Evolutionary conservation across 1,140 invertebrate species (phyloP).

Genomic region (Dendroctonus ponderosae): DNA sequence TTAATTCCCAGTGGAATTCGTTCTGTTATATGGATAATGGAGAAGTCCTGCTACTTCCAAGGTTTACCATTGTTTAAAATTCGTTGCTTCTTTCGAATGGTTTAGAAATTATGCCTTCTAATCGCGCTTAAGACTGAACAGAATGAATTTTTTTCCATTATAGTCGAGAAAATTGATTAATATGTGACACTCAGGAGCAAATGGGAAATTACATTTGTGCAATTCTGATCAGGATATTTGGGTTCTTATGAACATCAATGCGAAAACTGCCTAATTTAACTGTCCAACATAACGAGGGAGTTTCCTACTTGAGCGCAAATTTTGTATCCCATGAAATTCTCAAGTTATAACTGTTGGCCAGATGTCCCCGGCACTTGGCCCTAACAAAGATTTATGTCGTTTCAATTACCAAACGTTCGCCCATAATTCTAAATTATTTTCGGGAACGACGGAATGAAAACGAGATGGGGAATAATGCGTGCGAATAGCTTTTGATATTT

Average conservation of each 20-base stretch:
- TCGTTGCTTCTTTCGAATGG: no score
- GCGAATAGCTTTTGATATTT: not conserved
- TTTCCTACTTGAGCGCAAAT: constrained; percentile 12
- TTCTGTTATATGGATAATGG: no score
- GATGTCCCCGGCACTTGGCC: constrained; percentile 2
- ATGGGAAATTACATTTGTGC: no score
- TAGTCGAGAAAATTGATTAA: no score
- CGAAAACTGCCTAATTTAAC: not conserved
- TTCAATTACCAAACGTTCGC: constrained; percentile 17
- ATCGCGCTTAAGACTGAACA: no score
- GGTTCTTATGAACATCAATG: not conserved
- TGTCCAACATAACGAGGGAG: constrained; percentile 10
- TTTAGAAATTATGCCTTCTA: no score
- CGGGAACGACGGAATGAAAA: not conserved
- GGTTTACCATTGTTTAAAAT: no score
- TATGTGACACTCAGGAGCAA: no score
- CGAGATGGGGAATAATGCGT: not conserved
- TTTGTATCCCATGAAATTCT: constrained; percentile 27
- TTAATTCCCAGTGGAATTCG: no score
- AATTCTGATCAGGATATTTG: no score
- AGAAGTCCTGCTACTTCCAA: no score
- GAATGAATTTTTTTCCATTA: no score
- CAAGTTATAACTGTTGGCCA: constrained; percentile 17
- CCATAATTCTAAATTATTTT: constrained; percentile 18
- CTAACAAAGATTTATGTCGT: constrained; percentile 16